These are phyloP conservation scores for Rhabdophis nuchalis DNA, from an alignment of 2,797 vertebrate genomes.

Conservation along the genomic window DNA sequence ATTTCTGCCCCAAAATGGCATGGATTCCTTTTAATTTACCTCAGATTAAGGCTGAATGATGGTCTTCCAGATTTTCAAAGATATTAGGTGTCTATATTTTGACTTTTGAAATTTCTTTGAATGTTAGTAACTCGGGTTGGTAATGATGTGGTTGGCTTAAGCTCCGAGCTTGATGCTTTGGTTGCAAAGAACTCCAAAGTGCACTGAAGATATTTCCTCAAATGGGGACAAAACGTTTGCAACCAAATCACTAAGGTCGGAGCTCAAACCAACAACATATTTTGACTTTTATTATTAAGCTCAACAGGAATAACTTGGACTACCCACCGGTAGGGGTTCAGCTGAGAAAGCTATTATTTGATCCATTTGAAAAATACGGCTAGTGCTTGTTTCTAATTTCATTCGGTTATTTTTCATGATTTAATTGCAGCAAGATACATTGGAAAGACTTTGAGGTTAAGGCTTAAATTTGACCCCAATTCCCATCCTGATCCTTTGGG, in stretches of 20 bases:
- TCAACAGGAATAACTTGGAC: neutral
- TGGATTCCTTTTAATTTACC: neutral
- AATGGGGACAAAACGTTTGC: too few species aligned
- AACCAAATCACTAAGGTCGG: too few species aligned
- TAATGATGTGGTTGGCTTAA: too few species aligned
- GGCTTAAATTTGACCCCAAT: neutral
- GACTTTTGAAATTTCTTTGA: neutral
- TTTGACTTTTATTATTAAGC: neutral
- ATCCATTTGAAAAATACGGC: neutral
- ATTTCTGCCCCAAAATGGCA: neutral
- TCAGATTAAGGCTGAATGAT: neutral
- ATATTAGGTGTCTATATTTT: neutral
- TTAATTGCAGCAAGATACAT: neutral
- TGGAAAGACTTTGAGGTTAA: neutral
- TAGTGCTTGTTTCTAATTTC: neutral
- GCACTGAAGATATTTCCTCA: too few species aligned
- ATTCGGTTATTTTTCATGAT: neutral
- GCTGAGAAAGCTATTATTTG: neutral
- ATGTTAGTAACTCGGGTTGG: too few species aligned
- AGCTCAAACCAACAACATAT: neutral
- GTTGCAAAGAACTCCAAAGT: too few species aligned
- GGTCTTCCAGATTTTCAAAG: neutral
- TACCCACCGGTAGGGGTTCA: neutral
- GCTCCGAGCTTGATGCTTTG: too few species aligned
- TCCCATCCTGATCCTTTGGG: neutral